phyloP scores from a whole-genome alignment of 2,113 vertebrate species.

The Mastomys coucha region DNA sequence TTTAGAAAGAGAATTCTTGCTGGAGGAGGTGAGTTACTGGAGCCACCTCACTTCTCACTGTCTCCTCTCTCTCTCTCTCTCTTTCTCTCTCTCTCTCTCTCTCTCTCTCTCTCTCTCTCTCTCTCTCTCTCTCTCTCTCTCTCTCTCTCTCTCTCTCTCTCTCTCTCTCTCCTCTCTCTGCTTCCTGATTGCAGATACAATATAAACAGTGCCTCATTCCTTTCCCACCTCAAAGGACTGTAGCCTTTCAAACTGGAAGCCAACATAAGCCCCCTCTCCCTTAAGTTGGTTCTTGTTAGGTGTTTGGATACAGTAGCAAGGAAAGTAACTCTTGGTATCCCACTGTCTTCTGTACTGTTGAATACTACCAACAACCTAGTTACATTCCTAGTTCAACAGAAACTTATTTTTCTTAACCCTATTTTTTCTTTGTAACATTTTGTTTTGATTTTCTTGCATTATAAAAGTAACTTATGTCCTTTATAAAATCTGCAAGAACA shows the following conservation, averaged over 20 bases:
- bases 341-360: neutral
- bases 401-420: neutral
- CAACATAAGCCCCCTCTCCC: neutral
- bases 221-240: neutral
- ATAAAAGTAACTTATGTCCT: conserved; percentile 38
- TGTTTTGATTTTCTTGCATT: conserved; percentile 37
- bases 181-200: neutral
- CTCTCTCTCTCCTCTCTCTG: too few species aligned
- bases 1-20: too few species aligned
- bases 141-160: too few species aligned
- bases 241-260: neutral
- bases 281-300: neutral
- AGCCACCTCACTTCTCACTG: neutral
- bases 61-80: neutral
- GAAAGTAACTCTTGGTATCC: neutral
- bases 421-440: neutral
- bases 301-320: neutral
- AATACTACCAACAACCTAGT: neutral
- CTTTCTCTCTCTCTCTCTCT: neutral
- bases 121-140: too few species aligned
- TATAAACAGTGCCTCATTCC: neutral
- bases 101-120: too few species aligned
- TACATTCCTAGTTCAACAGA: neutral
- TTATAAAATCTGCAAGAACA: conserved; percentile 46
- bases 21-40: neutral